phyloP scores from a whole-genome alignment of 2,113 vertebrate genomes.

The Nibea albiflora region DNA sequence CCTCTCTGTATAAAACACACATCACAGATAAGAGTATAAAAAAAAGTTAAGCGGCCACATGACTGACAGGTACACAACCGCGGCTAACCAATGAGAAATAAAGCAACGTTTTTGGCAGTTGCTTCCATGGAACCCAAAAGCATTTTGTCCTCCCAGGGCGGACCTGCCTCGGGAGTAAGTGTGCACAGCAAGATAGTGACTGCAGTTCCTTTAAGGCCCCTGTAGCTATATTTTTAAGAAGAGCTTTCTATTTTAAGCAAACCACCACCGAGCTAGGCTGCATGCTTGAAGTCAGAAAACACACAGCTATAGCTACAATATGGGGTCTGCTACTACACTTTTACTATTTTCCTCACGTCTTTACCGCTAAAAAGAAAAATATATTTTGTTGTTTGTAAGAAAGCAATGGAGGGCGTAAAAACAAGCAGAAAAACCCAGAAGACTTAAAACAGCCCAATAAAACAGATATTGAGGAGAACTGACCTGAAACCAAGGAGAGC shows the following conservation, averaged over 20 bases:
- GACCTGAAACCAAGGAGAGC: background rate
- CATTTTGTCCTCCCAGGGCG: conserved; percentile 63
- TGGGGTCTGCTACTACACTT: background rate
- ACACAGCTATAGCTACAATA: background rate
- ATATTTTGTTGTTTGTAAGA: background rate
- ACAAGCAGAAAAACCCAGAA: background rate
- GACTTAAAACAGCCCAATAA: background rate
- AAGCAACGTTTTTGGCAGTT: conserved; percentile 49
- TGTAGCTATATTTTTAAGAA: conserved; percentile 62
- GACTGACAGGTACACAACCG: conserved; percentile 37
- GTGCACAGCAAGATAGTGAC: conserved; percentile 67
- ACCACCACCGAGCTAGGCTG: conserved; percentile 30
- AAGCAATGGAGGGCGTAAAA: background rate
- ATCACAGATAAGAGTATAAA: background rate
- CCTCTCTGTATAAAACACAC: conserved; percentile 5
- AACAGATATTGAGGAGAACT: background rate
- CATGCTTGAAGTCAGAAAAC: conserved; percentile 32
- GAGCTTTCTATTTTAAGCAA: conserved; percentile 66
- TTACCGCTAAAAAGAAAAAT: background rate
- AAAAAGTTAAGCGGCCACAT: conserved; percentile 35
- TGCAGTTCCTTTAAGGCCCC: conserved; percentile 52
- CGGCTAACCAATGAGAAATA: conserved; percentile 53
- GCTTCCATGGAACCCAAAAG: conserved; percentile 39
- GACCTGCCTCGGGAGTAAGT: conserved; percentile 57
- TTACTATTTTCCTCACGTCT: background rate